These are phyloP conservation scores for Tiliacea aurago DNA, from an alignment of 2,888 invertebrate genomes.

Conservation along the genomic window DNA sequence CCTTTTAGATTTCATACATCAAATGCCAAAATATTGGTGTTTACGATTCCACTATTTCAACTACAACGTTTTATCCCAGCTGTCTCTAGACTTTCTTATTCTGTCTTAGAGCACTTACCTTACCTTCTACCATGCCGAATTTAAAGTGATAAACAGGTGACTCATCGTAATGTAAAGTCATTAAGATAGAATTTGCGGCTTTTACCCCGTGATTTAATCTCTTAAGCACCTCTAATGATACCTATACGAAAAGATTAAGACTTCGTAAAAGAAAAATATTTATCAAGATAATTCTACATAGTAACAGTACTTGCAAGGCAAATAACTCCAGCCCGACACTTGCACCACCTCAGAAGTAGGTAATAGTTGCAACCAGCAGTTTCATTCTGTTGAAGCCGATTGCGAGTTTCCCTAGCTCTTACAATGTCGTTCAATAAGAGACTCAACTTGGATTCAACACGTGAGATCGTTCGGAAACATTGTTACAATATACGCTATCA, in stretches of 20 bases:
- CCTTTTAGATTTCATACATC: constrained; percentile 1
- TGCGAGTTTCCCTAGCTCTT: constrained; percentile 69
- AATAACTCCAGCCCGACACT: constrained; percentile 35
- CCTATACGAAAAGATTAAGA: background rate
- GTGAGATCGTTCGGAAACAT: constrained; percentile 70
- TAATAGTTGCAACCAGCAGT: constrained; percentile 73
- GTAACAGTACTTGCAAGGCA: too few species aligned
- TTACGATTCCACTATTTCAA: constrained; percentile 19
- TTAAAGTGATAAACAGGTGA: background rate
- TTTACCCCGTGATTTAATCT: background rate
- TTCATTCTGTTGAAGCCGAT: constrained; percentile 77
- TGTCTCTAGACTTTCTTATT: background rate
- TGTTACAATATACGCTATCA: constrained; percentile 58
- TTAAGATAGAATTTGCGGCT: constrained; percentile 17
- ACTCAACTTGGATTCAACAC: constrained; percentile 64
- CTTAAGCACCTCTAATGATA: background rate
- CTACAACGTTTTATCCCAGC: constrained; percentile 6
- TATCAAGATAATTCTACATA: background rate
- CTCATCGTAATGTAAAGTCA: background rate
- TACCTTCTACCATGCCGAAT: too few species aligned
- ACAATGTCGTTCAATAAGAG: constrained; percentile 71
- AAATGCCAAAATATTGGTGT: constrained; percentile 17
- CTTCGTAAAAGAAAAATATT: too few species aligned
- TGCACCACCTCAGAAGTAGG: constrained; percentile 58
- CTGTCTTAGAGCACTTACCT: background rate